Base-by-base conservation (phyloP, 2,797 vertebrate genomes). In the Pipistrellus kuhlii region DNA sequence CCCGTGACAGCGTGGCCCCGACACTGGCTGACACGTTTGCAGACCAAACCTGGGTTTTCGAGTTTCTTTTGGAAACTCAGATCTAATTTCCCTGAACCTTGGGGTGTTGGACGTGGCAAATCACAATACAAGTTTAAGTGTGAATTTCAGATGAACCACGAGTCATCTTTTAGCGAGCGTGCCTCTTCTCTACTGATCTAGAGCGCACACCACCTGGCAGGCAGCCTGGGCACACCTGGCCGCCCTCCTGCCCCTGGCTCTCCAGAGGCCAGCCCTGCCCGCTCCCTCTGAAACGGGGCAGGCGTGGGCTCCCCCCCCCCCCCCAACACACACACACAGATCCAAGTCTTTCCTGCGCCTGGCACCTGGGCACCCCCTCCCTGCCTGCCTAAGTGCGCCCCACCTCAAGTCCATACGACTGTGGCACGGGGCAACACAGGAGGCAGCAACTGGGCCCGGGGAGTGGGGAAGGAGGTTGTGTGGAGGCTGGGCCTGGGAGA, bases 41-140 rank as follows among this genome's bases (percentile, higher is more conserved):
- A 57, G 46, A 32, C 27, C 35, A 48, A 35, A 66, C 25, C 81
- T 17, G 2, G 32, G 20, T 15, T 25, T 55, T 30, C 20, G 8
- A 27, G 83, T 44, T 85, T 84, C 69, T 78, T 87, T 48, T 18
- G 64, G 76, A 89, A 80, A 44, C 30, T 51, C 72, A n/a, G 38
- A 18, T 32, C 77, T 55, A 32, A 57, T 57, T 71, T 64, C 25
- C 46, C 46, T 6, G 8, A 80, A 44, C 30, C 13, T 38, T 0
- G 4, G 55, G 13, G 20, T 25, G 44, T 75, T 51, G 17, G 35
- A 69, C 48, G 32, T 68, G 69, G 57, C 59, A 41, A 64, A n/a
- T 48, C 82, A 57, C 30, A 89, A 6, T 17, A 17, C 5, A 44
- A 23, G 27, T 53, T 62, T 66, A 53, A 84, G 48, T 48, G 20